phyloP scores from a whole-genome alignment of 2,888 invertebrate species.

The Heliconius cydno region DNA sequence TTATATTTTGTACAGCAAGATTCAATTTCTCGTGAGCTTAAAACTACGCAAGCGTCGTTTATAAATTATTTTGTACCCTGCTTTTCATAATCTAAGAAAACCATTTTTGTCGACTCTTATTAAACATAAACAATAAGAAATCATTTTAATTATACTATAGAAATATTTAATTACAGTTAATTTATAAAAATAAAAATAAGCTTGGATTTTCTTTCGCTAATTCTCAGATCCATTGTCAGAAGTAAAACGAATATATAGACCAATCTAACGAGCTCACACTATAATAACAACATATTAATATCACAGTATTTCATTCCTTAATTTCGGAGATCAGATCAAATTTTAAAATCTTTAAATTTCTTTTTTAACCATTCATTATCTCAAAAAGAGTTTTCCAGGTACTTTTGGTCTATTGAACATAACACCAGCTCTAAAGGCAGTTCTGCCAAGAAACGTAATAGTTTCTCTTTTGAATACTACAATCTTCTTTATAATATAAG shows the following conservation, averaged over 20 bases:
- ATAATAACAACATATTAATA: background rate
- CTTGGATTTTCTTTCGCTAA: background rate
- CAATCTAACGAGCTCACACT: background rate
- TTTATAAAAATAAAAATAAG: background rate
- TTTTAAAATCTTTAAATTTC: background rate
- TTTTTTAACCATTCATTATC: background rate
- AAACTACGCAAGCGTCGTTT: conserved; percentile 26
- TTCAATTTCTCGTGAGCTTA: background rate
- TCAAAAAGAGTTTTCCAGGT: background rate
- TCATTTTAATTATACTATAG: background rate
- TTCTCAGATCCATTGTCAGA: too few species aligned
- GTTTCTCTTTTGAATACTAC: too few species aligned
- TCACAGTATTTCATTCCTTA: too few species aligned
- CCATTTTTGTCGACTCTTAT: conserved; percentile 14
- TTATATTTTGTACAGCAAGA: background rate
- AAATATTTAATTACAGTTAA: background rate
- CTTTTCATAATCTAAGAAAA: conserved; percentile 32
- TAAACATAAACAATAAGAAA: background rate
- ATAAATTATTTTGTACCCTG: conserved; percentile 35
- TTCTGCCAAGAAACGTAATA: too few species aligned
- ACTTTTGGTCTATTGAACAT: background rate
- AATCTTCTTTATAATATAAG: too few species aligned
- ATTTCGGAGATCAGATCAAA: background rate
- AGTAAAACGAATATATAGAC: too few species aligned
- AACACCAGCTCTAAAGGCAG: too few species aligned